Evolutionary conservation across 1,140 invertebrate species (phyloP), one percentile per base, ranked within the genome.

Genomic region (Nymphalis io): DNA sequence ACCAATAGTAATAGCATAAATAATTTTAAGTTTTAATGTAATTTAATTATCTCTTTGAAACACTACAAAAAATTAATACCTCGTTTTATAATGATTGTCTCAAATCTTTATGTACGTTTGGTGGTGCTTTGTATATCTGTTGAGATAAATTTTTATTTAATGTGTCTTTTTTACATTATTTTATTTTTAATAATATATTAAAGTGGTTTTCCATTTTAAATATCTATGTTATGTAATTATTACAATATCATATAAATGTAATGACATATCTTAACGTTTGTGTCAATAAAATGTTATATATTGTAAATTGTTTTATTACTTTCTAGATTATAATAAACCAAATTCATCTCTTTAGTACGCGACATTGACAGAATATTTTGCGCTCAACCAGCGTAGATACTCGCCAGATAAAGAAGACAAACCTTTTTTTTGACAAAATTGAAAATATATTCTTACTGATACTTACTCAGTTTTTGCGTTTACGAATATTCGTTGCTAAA

Each of bases 281-380:
- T 55, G 51, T 55, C 51, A 55, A 55, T 55, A 55, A 55, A 55
- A 55, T 13, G 51, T 55, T 55, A 55, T 55, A 55, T 55, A 55
- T 55, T 55, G 27, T 55, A 2, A 48, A 0, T 13, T 23, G 20
- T 20, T 53, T 8, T 18, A 13, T 53, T 20, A 12, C 21, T 21
- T 23, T 53, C n/a, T 15, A n/a, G n/a, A n/a, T n/a, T n/a, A n/a
- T n/a, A n/a, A n/a, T n/a, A n/a, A n/a, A n/a, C n/a, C n/a, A n/a
- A n/a, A n/a, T n/a, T n/a, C n/a, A n/a, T n/a, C n/a, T n/a, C n/a
- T n/a, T n/a, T n/a, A n/a, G n/a, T n/a, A n/a, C n/a, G n/a, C n/a
- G n/a, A n/a, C n/a, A n/a, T n/a, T n/a, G n/a, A n/a, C n/a, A n/a
- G n/a, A n/a, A n/a, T n/a, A n/a, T n/a, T n/a, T n/a, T n/a, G n/a